Base-by-base conservation (phyloP, 35 echinoderm and acorn worm genomes). In the Holothuria glaberrima region DNA sequence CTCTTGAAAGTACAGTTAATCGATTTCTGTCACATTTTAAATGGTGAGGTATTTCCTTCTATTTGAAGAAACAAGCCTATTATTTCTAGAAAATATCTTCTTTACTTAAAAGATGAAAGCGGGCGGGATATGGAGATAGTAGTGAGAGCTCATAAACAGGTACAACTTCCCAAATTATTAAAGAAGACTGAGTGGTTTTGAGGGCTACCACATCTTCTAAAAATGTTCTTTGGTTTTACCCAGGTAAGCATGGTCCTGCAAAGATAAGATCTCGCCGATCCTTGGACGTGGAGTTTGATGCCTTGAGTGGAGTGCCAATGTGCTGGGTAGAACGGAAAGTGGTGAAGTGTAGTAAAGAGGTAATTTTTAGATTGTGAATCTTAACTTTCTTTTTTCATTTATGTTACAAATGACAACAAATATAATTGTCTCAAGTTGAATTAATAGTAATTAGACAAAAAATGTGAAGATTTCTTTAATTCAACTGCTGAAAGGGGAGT, bases 311-410 rank as follows among this genome's bases (percentile, higher is more conserved):
- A 75, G 48, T 89, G 12, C 83, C 83, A 10, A 64, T 86, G 83
- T 86, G 83, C 54, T 66, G 83, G 63, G 83, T 86, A 0, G 83
- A 86, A 28, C 31, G 48, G 83, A 86, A 86, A 20, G 60, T 66
- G 1, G 83, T 86, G 30, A 64, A 68, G 54, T 86, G 83, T 45
- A 86, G 35, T 60, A 22, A 86, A 86, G 83, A 86, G 83, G 83
- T 86, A 86, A 66, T 20, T 21, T 50, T n/a, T 21, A 9, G 21
- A 6, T 75, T 31, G 20, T 10, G 12, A 0, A 9, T 7, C 7
- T 2, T 41, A 41, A 41, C 36, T 7, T 41, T 41, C n/a, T 41
- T 41, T 2, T 41, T 4, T 41, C 36, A 41, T 2, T 41, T 7
- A 41, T 41, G 36, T 41, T 41, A n/a, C n/a, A 41, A 41, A 2